Conservation (phyloP, 2,888 invertebrate species). For the Macaria liturata region DNA sequence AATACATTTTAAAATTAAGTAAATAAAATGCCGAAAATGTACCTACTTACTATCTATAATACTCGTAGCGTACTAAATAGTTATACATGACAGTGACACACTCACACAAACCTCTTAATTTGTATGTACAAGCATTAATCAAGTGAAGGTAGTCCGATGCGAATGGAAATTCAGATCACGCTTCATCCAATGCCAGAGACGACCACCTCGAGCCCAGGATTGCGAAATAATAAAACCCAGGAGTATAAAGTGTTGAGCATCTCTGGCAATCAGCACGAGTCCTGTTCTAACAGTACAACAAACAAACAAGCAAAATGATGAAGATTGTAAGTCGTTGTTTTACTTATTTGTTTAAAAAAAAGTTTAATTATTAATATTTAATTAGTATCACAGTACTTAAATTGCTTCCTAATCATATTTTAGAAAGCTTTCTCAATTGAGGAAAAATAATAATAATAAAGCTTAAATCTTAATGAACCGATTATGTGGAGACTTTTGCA, state of each 20-base stretch:
- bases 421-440: too few species aligned
- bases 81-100: constrained; percentile 27
- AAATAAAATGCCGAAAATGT: too few species aligned
- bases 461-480: too few species aligned
- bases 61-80: too few species aligned
- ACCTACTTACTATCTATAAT: too few species aligned
- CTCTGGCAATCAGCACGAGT: constrained; percentile 50
- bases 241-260: constrained; percentile 62
- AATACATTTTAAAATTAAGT: too few species aligned
- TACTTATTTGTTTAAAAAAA: too few species aligned
- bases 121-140: constrained; percentile 44
- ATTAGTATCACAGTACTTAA: too few species aligned
- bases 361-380: too few species aligned
- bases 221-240: constrained; percentile 49
- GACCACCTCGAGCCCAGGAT: constrained; percentile 45
- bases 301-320: constrained; percentile 67
- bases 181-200: constrained; percentile 70
- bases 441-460: too few species aligned
- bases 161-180: constrained; percentile 62
- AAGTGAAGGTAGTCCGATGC: constrained; percentile 37
- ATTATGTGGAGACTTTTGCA: too few species aligned
- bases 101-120: constrained; percentile 28
- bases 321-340: constrained; percentile 63
- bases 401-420: too few species aligned
- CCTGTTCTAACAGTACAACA: constrained; percentile 52